Evolutionary conservation across 2,797 vertebrate species (phyloP).

Genomic region (Xiphorhynchus erythropygius): DNA sequence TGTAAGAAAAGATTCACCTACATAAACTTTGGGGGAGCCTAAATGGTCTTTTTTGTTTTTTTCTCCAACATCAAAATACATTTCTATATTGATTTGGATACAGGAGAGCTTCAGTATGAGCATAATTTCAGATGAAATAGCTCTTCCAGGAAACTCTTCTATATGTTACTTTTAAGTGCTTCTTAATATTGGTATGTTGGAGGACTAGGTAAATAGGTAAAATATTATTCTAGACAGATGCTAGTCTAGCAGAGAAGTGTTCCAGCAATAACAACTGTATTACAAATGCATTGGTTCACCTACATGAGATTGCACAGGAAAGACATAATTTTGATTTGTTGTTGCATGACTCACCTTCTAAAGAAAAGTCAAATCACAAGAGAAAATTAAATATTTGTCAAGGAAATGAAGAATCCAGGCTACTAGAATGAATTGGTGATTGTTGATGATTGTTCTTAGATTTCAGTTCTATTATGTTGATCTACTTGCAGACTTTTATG

Average conservation of each 20-base stretch:
- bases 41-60: neutral
- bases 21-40: neutral
- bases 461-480: neutral
- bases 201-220: neutral
- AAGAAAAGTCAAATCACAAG: neutral
- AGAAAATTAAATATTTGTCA: conserved; percentile 18
- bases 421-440: neutral
- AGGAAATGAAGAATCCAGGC: neutral
- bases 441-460: neutral
- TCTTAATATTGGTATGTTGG: neutral
- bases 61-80: neutral
- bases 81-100: neutral
- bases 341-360: neutral
- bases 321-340: neutral
- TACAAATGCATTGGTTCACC: neutral
- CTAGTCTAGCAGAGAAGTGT: neutral
- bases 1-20: neutral
- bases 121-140: neutral
- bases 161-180: neutral
- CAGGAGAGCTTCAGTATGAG: neutral
- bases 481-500: neutral
- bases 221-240: neutral
- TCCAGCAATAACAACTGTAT: neutral
- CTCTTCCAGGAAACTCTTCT: neutral
- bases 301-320: neutral